phyloP scores from a whole-genome alignment of 2,888 invertebrate genomes.

The Strigamia transsilvanica region DNA sequence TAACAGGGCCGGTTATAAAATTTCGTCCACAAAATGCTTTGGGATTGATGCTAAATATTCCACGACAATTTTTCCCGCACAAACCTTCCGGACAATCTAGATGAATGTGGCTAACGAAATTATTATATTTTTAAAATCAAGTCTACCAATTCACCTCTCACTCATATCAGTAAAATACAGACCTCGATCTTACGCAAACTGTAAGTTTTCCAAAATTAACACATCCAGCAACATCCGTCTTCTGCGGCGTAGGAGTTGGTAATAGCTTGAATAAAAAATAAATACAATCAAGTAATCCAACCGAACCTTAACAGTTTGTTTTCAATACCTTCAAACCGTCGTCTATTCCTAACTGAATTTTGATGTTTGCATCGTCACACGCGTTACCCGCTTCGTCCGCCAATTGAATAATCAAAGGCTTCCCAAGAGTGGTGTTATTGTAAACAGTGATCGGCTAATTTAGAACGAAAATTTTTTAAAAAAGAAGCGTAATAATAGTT shows the following conservation, averaged over 20 bases:
- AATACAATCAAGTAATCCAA: neutral
- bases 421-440: constrained; percentile 60
- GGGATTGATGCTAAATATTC: constrained; percentile 62
- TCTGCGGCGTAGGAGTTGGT: constrained; percentile 60
- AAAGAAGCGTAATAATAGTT: neutral
- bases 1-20: constrained; percentile 60
- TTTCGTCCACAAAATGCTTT: constrained; percentile 61
- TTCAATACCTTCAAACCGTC: constrained; percentile 61
- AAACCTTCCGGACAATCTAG: constrained; percentile 50
- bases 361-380: constrained; percentile 60
- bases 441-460: constrained; percentile 60
- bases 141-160: neutral
- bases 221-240: constrained; percentile 61
- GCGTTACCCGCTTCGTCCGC: constrained; percentile 61
- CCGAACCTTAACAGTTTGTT: neutral
- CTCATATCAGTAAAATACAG: neutral
- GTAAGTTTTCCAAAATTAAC: constrained; percentile 62
- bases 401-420: constrained; percentile 61
- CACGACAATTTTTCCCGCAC: constrained; percentile 59
- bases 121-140: neutral
- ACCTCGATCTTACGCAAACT: constrained; percentile 58
- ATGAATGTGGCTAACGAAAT: constrained; percentile 49
- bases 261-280: constrained; percentile 59
- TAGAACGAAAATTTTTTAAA: neutral
- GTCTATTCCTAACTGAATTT: constrained; percentile 61